Conservation (phyloP, 1,140 invertebrate genomes). For the Nasonia longicornis region DNA sequence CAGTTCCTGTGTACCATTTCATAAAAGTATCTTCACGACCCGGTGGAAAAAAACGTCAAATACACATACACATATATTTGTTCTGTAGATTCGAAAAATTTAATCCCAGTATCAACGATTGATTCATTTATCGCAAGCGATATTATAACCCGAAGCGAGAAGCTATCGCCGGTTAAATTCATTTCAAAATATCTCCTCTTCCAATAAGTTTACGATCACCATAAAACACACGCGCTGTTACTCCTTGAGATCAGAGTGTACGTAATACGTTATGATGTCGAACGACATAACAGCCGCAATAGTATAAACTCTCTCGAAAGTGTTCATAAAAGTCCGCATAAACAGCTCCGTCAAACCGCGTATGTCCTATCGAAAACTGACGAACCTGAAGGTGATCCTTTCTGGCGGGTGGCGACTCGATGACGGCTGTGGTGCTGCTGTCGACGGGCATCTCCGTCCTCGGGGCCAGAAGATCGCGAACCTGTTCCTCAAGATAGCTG, state of each 20-base stretch:
- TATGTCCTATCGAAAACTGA: neutral
- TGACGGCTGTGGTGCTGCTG: slow-evolving; percentile 42
- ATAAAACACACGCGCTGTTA: no score
- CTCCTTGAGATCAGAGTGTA: no score
- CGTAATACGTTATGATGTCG: no score
- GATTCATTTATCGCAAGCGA: no score
- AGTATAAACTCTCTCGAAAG: neutral
- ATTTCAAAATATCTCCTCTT: no score
- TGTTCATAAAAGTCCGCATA: neutral
- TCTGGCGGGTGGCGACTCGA: slow-evolving; percentile 39
- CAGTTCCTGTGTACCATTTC: neutral
- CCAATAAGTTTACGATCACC: no score
- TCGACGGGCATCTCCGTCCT: slow-evolving; percentile 53
- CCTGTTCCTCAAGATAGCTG: slow-evolving; percentile 90
- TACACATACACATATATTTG: neutral
- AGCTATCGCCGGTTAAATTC: no score
- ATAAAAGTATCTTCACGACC: neutral
- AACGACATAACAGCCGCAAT: no score
- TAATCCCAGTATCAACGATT: no score
- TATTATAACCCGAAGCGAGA: no score
- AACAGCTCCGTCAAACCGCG: neutral
- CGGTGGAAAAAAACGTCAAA: neutral
- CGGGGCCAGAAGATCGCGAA: slow-evolving; percentile 74
- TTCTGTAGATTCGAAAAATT: neutral
- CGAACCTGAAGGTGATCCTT: slow-evolving; percentile 61